phyloP scores from a whole-genome alignment of 1,140 invertebrate species.

The Rhynchophorus ferrugineus region DNA sequence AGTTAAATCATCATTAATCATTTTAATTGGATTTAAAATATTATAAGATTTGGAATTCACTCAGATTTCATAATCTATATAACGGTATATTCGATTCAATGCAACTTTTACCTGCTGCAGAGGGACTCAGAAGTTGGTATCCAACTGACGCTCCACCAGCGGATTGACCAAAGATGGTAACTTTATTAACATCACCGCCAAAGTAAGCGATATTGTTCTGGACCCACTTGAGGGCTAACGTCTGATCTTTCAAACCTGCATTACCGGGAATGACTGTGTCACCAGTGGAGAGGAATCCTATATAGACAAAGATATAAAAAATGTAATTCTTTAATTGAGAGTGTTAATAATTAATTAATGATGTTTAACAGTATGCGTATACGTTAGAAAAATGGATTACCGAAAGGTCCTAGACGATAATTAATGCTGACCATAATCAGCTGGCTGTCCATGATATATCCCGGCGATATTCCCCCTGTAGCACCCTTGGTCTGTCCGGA shows the following conservation, averaged over 20 bases:
- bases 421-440: neutral
- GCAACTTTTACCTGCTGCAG: slow-evolving; percentile 10
- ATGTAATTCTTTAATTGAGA: neutral
- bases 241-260: slow-evolving; percentile 17
- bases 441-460: neutral
- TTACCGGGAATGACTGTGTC: slow-evolving; percentile 17
- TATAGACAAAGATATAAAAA: neutral
- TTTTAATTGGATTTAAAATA: no score
- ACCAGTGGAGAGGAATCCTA: slow-evolving; percentile 22
- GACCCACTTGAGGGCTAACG: slow-evolving; percentile 15
- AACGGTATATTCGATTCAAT: no score
- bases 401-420: neutral
- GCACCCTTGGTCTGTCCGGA: neutral
- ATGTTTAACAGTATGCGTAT: no score
- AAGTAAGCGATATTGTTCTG: slow-evolving; percentile 17
- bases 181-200: slow-evolving; percentile 12
- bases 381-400: neutral
- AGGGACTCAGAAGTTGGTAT: slow-evolving; percentile 10
- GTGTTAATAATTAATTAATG: slow-evolving; percentile 2
- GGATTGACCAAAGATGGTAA: slow-evolving; percentile 15
- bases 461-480: neutral
- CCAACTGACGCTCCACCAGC: slow-evolving; percentile 17
- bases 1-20: no score
- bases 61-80: no score
- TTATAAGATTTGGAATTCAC: no score